Conservation (phyloP, 2,113 vertebrate genomes). For the Pipa parva region DNA sequence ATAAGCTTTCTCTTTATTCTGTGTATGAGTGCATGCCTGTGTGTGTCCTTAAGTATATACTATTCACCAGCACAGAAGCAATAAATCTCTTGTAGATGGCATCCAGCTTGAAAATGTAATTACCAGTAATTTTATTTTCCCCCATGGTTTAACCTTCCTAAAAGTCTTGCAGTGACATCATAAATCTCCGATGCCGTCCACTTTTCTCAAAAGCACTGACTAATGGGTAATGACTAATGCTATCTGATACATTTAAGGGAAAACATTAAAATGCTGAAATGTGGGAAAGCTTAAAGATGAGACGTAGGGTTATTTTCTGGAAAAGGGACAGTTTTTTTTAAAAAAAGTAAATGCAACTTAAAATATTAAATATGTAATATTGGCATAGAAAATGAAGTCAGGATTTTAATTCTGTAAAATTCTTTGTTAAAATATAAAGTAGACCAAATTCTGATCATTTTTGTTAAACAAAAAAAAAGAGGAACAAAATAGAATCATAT, state of each 20-base stretch:
- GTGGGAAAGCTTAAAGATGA: constrained; percentile 21
- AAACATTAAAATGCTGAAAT: constrained; percentile 48
- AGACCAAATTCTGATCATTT: constrained; percentile 13
- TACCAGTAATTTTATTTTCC: constrained; percentile 76
- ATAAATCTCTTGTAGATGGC: constrained; percentile 66
- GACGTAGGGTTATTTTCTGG: background rate
- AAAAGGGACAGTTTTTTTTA: background rate
- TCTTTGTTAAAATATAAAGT: background rate
- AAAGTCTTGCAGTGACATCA: constrained; percentile 55
- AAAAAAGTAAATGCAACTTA: background rate
- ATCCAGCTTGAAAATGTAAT: constrained; percentile 75
- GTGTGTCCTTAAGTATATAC: constrained; percentile 52
- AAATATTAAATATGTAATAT: background rate
- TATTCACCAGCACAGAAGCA: constrained; percentile 51
- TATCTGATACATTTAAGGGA: constrained; percentile 47
- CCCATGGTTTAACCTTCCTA: constrained; percentile 68
- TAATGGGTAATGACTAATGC: constrained; percentile 48
- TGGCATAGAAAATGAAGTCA: background rate
- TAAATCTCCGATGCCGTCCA: constrained; percentile 63
- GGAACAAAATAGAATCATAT: background rate
- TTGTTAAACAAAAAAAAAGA: background rate
- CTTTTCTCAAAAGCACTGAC: constrained; percentile 53
- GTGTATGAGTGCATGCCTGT: constrained; percentile 16
- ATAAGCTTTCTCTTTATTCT: background rate
- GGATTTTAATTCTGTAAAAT: background rate